A percentile compares a stretch with the other conserved stretches of the same genome.
These are phyloP conservation scores for Ophonus ardosiacus DNA, from an alignment of 2,888 invertebrate species.

Conservation along the genomic window DNA sequence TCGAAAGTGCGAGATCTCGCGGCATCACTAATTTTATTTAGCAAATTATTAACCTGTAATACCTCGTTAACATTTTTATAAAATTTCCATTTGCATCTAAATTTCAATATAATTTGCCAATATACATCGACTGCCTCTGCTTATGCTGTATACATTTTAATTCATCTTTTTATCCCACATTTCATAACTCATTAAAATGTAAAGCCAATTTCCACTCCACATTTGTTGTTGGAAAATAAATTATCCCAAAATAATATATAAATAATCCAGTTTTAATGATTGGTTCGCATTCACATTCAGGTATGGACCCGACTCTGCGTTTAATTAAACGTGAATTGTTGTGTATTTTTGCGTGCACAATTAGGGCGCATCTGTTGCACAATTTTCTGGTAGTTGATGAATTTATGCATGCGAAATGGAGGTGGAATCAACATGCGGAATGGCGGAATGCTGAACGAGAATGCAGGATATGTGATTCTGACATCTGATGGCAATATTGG, in stretches of 20 bases:
- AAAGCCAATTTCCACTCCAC: not conserved
- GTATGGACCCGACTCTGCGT: not conserved
- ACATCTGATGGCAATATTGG: conserved; percentile 23
- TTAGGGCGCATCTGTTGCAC: conserved; percentile 7
- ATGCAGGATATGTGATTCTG: not conserved
- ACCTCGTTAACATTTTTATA: too few species aligned
- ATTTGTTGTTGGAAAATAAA: not conserved
- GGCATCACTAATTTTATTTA: too few species aligned
- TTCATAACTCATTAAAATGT: conserved; percentile 17
- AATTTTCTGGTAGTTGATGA: conserved; percentile 24
- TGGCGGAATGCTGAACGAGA: not conserved
- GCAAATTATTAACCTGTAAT: too few species aligned
- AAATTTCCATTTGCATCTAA: not conserved
- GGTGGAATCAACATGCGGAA: not conserved
- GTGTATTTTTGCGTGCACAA: not conserved
- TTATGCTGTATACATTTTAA: not conserved
- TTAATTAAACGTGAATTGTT: conserved; percentile 21
- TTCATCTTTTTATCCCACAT: not conserved
- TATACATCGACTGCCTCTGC: too few species aligned
- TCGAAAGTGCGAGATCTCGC: too few species aligned
- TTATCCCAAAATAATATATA: not conserved
- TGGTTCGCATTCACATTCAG: not conserved
- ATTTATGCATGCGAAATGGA: conserved; percentile 28
- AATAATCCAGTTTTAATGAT: conserved; percentile 16
- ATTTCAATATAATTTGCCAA: not conserved